Conservation (phyloP, 2,888 invertebrate species). For the Melinaea menophilus region DNA sequence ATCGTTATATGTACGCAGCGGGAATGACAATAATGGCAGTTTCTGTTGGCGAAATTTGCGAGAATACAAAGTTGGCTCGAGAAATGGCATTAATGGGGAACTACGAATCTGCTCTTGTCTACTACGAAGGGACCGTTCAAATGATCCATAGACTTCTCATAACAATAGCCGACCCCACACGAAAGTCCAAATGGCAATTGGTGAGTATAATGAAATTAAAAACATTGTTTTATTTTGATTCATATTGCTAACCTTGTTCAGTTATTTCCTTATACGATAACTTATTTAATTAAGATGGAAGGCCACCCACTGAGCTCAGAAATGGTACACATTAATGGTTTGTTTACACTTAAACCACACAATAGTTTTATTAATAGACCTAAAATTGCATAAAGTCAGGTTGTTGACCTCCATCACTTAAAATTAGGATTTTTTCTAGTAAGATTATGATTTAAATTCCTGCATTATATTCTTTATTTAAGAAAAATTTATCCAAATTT, state of each 20-base stretch:
- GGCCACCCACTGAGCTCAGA: constrained; percentile 51
- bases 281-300: constrained; percentile 65
- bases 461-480: too few species aligned
- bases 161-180: constrained; percentile 86
- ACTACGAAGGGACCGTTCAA: constrained; percentile 95
- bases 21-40: constrained; percentile 91
- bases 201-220: constrained; percentile 67
- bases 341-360: constrained; percentile 38
- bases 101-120: constrained; percentile 95
- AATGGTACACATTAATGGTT: constrained; percentile 40
- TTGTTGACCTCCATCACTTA: not conserved
- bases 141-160: constrained; percentile 91
- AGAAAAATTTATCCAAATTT: too few species aligned
- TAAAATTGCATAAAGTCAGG: not conserved
- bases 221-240: constrained; percentile 35
- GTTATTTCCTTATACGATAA: constrained; percentile 68
- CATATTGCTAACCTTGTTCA: constrained; percentile 61
- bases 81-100: constrained; percentile 97
- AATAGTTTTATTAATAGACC: not conserved
- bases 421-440: too few species aligned
- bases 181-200: constrained; percentile 94
- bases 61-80: constrained; percentile 95
- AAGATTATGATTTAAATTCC: too few species aligned
- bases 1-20: constrained; percentile 73
- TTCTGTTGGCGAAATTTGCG: constrained; percentile 93